A percentile compares a stretch with the other conserved stretches of the same genome.
Evolutionary conservation across 2,797 vertebrate genomes (phyloP).

Genomic region (Galaxias olidus): DNA sequence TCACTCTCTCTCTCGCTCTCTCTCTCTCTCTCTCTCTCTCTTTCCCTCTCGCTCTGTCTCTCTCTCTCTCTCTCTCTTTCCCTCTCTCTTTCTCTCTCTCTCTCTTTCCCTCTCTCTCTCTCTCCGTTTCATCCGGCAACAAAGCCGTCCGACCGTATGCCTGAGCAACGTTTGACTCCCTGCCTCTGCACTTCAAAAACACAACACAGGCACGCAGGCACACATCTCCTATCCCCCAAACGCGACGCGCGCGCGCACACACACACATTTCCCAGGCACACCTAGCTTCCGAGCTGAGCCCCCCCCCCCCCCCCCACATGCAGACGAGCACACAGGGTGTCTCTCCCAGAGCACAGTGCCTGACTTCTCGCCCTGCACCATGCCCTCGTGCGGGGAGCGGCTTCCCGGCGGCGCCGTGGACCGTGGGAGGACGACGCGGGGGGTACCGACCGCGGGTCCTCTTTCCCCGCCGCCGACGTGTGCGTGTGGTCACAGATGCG

Average conservation of each 20-base stretch:
- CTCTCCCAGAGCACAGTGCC: no score
- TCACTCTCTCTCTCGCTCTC: no score
- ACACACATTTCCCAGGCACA: neutral
- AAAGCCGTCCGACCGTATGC: slow-evolving; percentile 58
- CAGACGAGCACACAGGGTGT: slow-evolving; percentile 21
- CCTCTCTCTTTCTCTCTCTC: slow-evolving; percentile 5
- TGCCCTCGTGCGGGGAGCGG: no score
- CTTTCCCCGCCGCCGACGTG: neutral
- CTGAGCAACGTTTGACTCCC: slow-evolving; percentile 48
- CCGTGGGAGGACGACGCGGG: no score
- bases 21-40: no score
- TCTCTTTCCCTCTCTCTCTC: slow-evolving; percentile 19
- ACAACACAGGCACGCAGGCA: slow-evolving; percentile 37
- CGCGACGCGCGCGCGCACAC: neutral
- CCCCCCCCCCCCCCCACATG: neutral
- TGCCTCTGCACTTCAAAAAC: slow-evolving; percentile 51
- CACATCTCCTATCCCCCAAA: slow-evolving; percentile 46
- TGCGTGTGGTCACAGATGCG: slow-evolving; percentile 6
- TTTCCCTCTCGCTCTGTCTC: no score
- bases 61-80: slow-evolving; percentile 7
- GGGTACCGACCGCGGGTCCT: neutral
- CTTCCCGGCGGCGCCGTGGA: no score
- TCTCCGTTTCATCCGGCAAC: slow-evolving; percentile 64
- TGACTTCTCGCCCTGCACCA: no score
- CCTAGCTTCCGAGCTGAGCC: no score